Conservation (phyloP, 64 coral and sea anemone genomes). For the Anthopleura sola region DNA sequence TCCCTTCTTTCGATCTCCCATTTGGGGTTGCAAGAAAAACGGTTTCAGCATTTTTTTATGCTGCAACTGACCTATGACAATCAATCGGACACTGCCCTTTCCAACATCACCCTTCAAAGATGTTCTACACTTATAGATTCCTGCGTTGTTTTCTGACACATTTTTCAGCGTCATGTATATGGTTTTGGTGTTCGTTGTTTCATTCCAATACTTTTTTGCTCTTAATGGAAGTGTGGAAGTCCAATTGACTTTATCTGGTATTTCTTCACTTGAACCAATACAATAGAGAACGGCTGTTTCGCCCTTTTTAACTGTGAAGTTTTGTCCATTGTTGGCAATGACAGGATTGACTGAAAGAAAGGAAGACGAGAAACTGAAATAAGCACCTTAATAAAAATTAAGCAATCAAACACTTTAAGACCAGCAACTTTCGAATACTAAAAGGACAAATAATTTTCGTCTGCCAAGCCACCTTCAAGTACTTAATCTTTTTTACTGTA, state of each 20-base stretch:
- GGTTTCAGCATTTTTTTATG: too few relatives aligned
- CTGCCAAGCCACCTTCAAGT: too few relatives aligned
- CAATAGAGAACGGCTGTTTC: neutral
- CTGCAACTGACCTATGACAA: neutral
- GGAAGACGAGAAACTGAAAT: neutral
- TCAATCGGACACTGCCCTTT: neutral
- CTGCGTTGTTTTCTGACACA: neutral
- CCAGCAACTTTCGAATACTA: too few relatives aligned
- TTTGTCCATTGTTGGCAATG: conserved; percentile 2
- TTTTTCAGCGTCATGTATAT: neutral
- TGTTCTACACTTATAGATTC: neutral
- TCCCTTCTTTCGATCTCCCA: too few relatives aligned
- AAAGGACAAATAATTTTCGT: too few relatives aligned
- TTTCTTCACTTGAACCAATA: neutral
- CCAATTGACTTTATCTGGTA: neutral
- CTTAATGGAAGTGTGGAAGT: neutral
- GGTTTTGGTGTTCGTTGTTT: neutral
- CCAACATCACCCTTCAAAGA: too few relatives aligned
- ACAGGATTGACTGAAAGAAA: neutral
- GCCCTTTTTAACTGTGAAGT: neutral
- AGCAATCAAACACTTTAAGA: too few relatives aligned
- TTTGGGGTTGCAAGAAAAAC: too few relatives aligned
- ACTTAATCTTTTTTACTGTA: too few relatives aligned
- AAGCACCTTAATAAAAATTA: too few relatives aligned
- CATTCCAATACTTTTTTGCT: neutral